A percentile compares a stretch with the other conserved stretches of the same genome.
These are phyloP conservation scores for Eulemur rufifrons DNA, from an alignment of 2,113 vertebrate species.

Conservation along the genomic window DNA sequence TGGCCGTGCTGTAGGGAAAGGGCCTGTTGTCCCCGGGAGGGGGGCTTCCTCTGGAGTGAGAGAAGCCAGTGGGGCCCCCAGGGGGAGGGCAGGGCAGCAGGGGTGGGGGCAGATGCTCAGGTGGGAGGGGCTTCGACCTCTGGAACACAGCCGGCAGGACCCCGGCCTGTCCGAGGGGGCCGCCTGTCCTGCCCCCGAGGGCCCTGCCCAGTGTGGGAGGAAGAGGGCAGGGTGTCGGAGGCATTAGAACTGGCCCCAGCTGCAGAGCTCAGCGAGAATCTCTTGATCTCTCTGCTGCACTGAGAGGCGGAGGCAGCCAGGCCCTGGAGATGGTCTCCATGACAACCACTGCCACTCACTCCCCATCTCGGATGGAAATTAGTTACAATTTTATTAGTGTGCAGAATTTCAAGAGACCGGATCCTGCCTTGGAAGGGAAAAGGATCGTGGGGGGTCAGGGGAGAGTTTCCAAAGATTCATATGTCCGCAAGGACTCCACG, in stretches of 20 bases:
- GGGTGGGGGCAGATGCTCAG: fast-evolving
- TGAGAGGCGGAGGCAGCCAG: constrained; percentile 76
- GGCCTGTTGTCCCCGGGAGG: neutral
- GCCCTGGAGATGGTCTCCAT: constrained; percentile 88
- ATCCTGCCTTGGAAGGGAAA: constrained; percentile 67
- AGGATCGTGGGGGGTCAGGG: neutral
- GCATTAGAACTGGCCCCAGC: constrained; percentile 57
- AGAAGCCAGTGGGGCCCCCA: fast-evolving
- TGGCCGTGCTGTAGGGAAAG: neutral
- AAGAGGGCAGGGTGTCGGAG: constrained; percentile 15
- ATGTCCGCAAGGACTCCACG: neutral
- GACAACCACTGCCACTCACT: constrained; percentile 87
- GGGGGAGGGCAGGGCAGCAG: neutral
- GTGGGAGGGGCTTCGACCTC: no score
- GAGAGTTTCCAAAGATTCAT: constrained; percentile 14
- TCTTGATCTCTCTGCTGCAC: constrained; percentile 77
- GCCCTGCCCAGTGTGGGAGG: neutral
- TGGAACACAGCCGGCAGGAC: fast-evolving
- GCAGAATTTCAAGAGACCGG: constrained; percentile 86
- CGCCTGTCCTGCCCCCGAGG: neutral
- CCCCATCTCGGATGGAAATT: constrained; percentile 89
- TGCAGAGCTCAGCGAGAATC: constrained; percentile 49
- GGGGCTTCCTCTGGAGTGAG: neutral
- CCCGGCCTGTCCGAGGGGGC: neutral
- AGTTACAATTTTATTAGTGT: constrained; percentile 90